phyloP scores from a whole-genome alignment of 2,888 invertebrate genomes.

The Stratiomys singularior region DNA sequence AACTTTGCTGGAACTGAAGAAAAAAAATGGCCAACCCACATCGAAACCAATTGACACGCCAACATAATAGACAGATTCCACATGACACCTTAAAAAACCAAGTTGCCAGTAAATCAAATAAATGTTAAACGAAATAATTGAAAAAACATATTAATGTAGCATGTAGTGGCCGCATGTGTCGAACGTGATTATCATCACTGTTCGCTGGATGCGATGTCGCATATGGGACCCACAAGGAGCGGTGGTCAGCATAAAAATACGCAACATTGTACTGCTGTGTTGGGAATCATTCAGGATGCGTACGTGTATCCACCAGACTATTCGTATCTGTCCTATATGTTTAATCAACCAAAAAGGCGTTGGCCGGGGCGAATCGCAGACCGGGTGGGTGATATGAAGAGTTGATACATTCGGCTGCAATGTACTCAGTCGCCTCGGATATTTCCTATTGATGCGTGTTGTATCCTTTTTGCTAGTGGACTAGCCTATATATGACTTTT shows the following conservation, averaged over 20 bases:
- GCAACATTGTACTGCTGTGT: conserved; percentile 15
- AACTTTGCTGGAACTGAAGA: not conserved
- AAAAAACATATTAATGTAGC: conserved; percentile 14
- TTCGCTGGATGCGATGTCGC: conserved; percentile 21
- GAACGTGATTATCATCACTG: conserved; percentile 25
- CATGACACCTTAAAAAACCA: conserved; percentile 6
- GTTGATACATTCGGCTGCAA: not conserved
- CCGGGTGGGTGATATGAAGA: too few relatives aligned
- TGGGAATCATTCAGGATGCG: not conserved
- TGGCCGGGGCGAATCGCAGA: not conserved
- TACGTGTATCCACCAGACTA: conserved; percentile 9
- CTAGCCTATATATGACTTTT: conserved; percentile 7
- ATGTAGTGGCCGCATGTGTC: conserved; percentile 15
- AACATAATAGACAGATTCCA: not conserved
- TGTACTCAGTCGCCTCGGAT: not conserved
- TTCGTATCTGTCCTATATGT: not conserved
- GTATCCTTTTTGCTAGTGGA: not conserved
- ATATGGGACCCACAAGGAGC: conserved; percentile 6
- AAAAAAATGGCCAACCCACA: not conserved
- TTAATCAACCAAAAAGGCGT: not conserved
- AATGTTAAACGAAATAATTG: conserved; percentile 17
- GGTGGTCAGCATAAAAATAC: conserved; percentile 17
- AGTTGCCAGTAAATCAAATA: conserved; percentile 13
- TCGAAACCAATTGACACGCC: not conserved
- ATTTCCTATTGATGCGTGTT: conserved; percentile 11